These are phyloP conservation scores for Odontesthes bonariensis DNA, from an alignment of 2,113 vertebrate genomes.

Conservation along the genomic window DNA sequence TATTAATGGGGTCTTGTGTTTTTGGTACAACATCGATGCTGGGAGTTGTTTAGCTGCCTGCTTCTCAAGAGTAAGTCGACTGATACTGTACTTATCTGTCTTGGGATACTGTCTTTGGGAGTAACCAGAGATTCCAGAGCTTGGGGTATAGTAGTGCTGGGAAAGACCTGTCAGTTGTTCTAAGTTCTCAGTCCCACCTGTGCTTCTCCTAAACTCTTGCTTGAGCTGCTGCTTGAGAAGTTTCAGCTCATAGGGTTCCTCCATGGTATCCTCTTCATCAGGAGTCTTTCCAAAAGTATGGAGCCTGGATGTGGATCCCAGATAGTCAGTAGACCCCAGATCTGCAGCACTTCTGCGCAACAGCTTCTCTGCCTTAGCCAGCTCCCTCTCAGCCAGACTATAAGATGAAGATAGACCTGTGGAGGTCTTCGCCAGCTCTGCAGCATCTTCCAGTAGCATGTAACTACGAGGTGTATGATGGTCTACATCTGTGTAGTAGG, in stretches of 20 bases:
- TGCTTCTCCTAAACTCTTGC: constrained; percentile 96
- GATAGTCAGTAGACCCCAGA: constrained; percentile 90
- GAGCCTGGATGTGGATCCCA: constrained; percentile 90
- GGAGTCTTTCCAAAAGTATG: constrained; percentile 94
- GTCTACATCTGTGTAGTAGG: constrained; percentile 95
- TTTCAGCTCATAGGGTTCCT: constrained; percentile 97
- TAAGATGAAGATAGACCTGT: constrained; percentile 89
- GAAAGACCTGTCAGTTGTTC: constrained; percentile 93
- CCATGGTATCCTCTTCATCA: constrained; percentile 97
- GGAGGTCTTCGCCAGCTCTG: constrained; percentile 92
- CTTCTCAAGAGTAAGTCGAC: constrained; percentile 96
- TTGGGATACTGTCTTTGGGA: constrained; percentile 94
- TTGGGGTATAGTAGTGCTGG: constrained; percentile 92
- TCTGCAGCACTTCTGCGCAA: constrained; percentile 88
- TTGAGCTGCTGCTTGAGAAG: constrained; percentile 98
- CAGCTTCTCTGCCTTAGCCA: constrained; percentile 93
- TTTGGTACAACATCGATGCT: constrained; percentile 95
- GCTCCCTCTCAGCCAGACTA: constrained; percentile 93
- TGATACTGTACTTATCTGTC: constrained; percentile 97
- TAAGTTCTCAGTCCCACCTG: constrained; percentile 91
- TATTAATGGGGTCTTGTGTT: constrained; percentile 91
- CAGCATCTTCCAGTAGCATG: constrained; percentile 94
- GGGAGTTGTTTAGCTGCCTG: constrained; percentile 97
- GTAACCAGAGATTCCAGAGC: constrained; percentile 77
- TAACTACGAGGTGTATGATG: constrained; percentile 93